Conservation (phyloP, 2,888 invertebrate genomes). For the Lasioglossum marginatum region DNA sequence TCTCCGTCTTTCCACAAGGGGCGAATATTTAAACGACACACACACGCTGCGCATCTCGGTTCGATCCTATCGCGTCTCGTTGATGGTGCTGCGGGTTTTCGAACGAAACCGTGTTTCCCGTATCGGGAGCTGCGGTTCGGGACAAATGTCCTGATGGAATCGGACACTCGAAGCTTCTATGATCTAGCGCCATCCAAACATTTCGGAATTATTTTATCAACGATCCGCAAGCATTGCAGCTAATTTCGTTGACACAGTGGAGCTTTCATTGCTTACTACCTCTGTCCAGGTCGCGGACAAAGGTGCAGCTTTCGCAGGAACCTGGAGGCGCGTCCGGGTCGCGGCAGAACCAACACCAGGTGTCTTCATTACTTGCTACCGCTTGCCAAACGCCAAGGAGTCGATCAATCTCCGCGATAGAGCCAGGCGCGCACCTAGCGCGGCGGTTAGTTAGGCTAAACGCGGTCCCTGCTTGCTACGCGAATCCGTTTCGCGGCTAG, state of each 20-base stretch:
- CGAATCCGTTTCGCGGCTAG: conserved; percentile 20
- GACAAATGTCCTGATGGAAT: not conserved
- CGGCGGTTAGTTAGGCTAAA: conserved; percentile 30
- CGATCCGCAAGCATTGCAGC: not conserved
- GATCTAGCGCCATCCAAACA: not conserved
- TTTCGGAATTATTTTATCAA: not conserved
- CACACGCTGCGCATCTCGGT: conserved; percentile 6
- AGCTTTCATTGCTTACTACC: not conserved
- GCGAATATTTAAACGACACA: conserved; percentile 34
- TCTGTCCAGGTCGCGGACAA: not conserved
- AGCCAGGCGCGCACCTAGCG: conserved; percentile 1
- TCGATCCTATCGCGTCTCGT: not conserved
- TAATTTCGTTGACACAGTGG: not conserved
- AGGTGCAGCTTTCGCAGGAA: not conserved
- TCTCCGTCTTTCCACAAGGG: conserved; percentile 51
- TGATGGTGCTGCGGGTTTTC: not conserved
- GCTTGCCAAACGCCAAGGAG: conserved; percentile 30
- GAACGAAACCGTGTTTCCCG: not conserved
- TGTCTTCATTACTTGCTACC: conserved; percentile 67
- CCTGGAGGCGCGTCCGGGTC: not conserved
- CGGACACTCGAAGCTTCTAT: not conserved
- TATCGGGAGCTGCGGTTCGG: not conserved
- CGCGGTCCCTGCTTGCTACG: conserved; percentile 19
- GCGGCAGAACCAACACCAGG: conserved; percentile 24
- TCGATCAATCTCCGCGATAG: conserved; percentile 56